phyloP scores from a whole-genome alignment of 2,888 invertebrate genomes.

The Eretmocerus hayati region DNA sequence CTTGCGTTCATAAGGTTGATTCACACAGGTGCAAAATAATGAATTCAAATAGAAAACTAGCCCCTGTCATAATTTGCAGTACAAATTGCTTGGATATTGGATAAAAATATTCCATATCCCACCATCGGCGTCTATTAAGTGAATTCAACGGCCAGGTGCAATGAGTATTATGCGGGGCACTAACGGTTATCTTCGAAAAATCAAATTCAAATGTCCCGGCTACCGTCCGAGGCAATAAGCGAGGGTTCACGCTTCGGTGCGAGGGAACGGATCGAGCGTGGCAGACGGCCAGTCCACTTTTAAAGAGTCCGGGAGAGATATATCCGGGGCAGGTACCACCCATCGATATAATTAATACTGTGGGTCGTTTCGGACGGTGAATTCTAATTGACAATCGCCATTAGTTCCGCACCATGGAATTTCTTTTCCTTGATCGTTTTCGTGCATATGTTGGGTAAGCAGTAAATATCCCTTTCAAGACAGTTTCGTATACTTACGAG shows the following conservation, averaged over 20 bases:
- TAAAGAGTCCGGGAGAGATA: conserved; percentile 12
- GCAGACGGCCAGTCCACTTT: conserved; percentile 12
- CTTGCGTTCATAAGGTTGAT: neutral
- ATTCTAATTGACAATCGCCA: conserved; percentile 42
- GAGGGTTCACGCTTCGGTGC: conserved; percentile 12
- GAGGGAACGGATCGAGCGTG: conserved; percentile 1
- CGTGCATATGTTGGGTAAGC: neutral
- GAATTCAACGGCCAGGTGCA: neutral
- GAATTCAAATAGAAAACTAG: neutral
- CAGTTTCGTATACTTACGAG: neutral
- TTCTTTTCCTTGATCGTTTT: conserved; percentile 5
- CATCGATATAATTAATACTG: conserved; percentile 46
- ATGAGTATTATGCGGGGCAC: neutral
- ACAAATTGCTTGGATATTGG: conserved; percentile 2
- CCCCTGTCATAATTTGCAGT: neutral
- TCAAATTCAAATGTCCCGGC: conserved; percentile 16
- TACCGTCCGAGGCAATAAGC: neutral
- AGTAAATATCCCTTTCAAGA: neutral
- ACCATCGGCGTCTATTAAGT: conserved; percentile 5
- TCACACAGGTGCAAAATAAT: neutral
- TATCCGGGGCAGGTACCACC: conserved; percentile 23
- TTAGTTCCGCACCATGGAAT: conserved; percentile 43
- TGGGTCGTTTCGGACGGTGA: conserved; percentile 36
- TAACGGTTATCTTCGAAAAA: conserved; percentile 15
- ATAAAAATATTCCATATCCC: conserved; percentile 11